Evolutionary conservation across 2,113 vertebrate genomes (phyloP), one percentile per base, ranked within the genome.

Genomic region (Hemiprocne comata): DNA sequence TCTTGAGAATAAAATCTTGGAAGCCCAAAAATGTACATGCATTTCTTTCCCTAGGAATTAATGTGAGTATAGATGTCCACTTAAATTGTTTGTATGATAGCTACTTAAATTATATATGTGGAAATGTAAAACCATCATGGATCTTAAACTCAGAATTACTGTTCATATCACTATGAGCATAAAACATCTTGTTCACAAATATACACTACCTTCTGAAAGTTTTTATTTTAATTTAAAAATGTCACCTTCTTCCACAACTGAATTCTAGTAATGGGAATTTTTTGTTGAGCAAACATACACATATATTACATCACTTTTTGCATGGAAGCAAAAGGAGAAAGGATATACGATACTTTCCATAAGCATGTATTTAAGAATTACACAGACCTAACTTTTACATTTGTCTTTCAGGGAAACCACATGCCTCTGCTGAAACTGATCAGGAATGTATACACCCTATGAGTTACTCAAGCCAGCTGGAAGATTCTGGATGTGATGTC

Each of bases 401-500:
- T 96, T 98, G 42, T 89, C 2, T 98, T 98, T 96, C 91, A 98
- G 98, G 95, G 89, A 95, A 92, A 61, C 31, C 64, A 50, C 44
- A 87, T 90, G 65, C 51, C 23, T 78, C 77, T 85, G 60, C 69
- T 73, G 91, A 94, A 87, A 76, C 61, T 76, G n/a, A 74, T 90
- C 89, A 51, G 61, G 95, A 97, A 31, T 42, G 34, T 64, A 10
- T 54, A 87, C 95, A 86, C 40, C 75, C 95, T 85, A n/a, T 66
- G 50, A 97, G 51, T 64, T 87, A 55, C 14, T 87, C 67, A 23
- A 90, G 54, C 81, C 89, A 93, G 31, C 62, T 97, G 61, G 96
- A 98, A 80, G 98, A 98, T 87, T 98, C 98, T 36, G 98, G 98
- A 48, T 98, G 98, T 84, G 98, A 97, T 76, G 93, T 98, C 62